A percentile compares a stretch with the other conserved stretches of the same genome.
These are phyloP conservation scores for Bombylius major DNA, from an alignment of 2,888 invertebrate genomes.

Conservation along the genomic window DNA sequence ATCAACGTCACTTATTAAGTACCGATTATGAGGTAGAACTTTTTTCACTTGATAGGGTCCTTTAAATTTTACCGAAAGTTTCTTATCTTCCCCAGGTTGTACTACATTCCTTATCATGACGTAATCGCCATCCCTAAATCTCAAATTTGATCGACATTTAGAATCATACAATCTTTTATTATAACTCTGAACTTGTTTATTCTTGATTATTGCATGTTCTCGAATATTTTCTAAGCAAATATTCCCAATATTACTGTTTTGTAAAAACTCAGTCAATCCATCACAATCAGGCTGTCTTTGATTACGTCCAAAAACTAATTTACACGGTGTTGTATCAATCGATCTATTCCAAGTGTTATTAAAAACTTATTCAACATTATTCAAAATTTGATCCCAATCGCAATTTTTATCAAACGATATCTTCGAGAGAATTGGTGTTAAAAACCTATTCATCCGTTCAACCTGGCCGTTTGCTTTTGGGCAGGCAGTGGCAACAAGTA, in stretches of 20 bases:
- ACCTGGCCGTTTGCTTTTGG: conserved; percentile 2
- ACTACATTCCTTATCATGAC: neutral
- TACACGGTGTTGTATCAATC: too few species aligned
- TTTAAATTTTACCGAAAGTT: neutral
- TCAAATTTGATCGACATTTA: neutral
- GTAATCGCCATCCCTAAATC: neutral
- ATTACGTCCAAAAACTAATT: too few species aligned
- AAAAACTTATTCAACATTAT: neutral
- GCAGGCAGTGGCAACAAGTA: conserved; percentile 1
- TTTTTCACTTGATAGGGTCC: too few species aligned
- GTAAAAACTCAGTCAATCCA: too few species aligned
- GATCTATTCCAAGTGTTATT: too few species aligned
- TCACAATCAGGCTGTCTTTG: too few species aligned
- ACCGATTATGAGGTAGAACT: neutral
- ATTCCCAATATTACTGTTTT: too few species aligned
- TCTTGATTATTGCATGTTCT: neutral
- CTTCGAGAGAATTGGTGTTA: conserved; percentile 1
- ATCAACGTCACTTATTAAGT: neutral
- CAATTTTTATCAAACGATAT: neutral
- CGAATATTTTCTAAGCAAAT: neutral
- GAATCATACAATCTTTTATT: neutral
- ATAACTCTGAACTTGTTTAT: neutral
- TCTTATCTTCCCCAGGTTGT: neutral
- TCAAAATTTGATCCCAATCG: conserved; percentile 1
- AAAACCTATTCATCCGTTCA: conserved; percentile 2